Evolutionary conservation across 30 jellyfish, hydroid and myxozoan genomes (phyloP).

Genomic region (Haliclystus octoradiatus): DNA sequence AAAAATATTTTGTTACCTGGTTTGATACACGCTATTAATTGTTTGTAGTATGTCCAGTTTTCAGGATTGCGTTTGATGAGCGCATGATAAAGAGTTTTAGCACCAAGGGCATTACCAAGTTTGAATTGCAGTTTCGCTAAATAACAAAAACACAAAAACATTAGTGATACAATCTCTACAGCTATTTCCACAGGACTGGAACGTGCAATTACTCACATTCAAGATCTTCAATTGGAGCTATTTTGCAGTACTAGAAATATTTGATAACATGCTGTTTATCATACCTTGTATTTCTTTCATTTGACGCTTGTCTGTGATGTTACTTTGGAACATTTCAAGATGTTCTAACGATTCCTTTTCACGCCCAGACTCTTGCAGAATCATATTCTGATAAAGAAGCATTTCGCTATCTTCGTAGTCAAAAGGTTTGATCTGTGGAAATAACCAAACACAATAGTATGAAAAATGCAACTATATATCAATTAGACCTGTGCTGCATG

Average conservation of each 20-base stretch:
- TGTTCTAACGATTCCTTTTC: slow-evolving; percentile 53
- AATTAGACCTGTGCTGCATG: no score
- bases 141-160: slow-evolving; percentile 5
- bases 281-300: slow-evolving; percentile 75
- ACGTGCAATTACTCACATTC: no score
- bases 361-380: slow-evolving; percentile 58
- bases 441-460: no score
- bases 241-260: no score
- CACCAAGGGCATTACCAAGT: slow-evolving; percentile 42
- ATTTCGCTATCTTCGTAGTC: slow-evolving; percentile 88
- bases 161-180: no score
- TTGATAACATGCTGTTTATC: no score
- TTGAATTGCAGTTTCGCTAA: slow-evolving; percentile 61
- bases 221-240: no score
- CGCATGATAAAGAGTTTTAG: slow-evolving; percentile 59
- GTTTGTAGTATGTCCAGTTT: slow-evolving; percentile 60
- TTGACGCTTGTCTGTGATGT: slow-evolving; percentile 72
- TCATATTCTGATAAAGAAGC: slow-evolving; percentile 76
- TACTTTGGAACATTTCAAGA: slow-evolving; percentile 32
- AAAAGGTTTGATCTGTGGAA: slow-evolving; percentile 2
- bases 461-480: no score
- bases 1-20: background rate
- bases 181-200: no score
- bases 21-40: slow-evolving; percentile 36
- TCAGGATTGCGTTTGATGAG: slow-evolving; percentile 82